Evolutionary conservation across 92 coral and sea anemone genomes (phyloP).

Genomic region (Phenganax marumi): DNA sequence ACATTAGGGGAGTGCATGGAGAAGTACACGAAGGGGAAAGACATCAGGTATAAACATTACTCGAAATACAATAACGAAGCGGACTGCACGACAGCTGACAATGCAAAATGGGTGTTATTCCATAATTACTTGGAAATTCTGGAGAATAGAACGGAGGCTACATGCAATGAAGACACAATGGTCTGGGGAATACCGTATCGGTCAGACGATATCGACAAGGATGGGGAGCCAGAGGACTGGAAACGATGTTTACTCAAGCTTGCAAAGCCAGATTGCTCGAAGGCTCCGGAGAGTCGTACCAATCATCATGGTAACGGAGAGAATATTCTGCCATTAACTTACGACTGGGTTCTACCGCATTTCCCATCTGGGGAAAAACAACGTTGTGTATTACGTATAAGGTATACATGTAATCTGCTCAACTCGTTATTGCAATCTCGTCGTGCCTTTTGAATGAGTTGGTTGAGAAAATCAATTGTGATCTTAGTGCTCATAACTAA

Average conservation of each 20-base stretch:
- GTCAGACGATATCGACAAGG: constrained; percentile 35
- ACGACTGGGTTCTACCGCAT: constrained; percentile 77
- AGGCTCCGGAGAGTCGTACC: constrained; percentile 70
- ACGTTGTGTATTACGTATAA: constrained; percentile 71
- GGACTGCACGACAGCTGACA: constrained; percentile 65
- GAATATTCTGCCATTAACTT: constrained; percentile 72
- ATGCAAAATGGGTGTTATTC: constrained; percentile 74
- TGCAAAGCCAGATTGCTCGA: constrained; percentile 66
- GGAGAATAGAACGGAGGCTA: constrained; percentile 28
- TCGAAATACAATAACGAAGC: constrained; percentile 72
- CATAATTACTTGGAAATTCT: constrained; percentile 73
- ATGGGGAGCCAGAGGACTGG: not conserved
- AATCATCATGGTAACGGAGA: constrained; percentile 94
- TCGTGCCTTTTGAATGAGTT: too few relatives aligned
- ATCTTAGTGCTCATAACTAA: too few relatives aligned
- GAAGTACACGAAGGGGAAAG: constrained; percentile 7
- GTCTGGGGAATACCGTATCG: constrained; percentile 76
- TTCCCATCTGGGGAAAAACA: constrained; percentile 74
- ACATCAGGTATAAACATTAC: constrained; percentile 67
- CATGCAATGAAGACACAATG: constrained; percentile 50
- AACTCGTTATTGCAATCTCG: too few relatives aligned
- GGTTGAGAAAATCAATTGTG: too few relatives aligned
- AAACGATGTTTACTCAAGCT: constrained; percentile 68
- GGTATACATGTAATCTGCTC: constrained; percentile 42
- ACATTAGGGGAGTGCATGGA: not conserved